Evolutionary conservation across 2,888 invertebrate species (phyloP).

Genomic region (Hipparchia semele): DNA sequence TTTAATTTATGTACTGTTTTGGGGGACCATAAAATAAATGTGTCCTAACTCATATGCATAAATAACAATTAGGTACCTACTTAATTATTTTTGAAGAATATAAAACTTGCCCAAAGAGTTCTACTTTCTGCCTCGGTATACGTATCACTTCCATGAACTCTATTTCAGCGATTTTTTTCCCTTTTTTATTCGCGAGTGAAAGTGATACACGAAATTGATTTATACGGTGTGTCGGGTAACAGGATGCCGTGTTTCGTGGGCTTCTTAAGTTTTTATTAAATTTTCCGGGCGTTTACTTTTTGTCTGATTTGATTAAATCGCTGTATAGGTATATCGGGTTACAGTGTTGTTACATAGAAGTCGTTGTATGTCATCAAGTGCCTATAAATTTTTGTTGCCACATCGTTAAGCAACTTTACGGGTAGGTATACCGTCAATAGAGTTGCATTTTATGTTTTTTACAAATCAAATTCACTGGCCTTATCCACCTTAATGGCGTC

Average conservation of each 20-base stretch:
- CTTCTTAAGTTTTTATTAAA: conserved; percentile 49
- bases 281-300: conserved; percentile 42
- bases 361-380: conserved; percentile 8
- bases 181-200: conserved; percentile 54
- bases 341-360: conserved; percentile 10
- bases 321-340: conserved; percentile 26
- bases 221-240: conserved; percentile 43
- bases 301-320: conserved; percentile 41
- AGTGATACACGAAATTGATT: conserved; percentile 57
- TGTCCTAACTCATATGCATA: too few relatives aligned
- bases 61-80: too few relatives aligned
- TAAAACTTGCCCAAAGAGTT: too few relatives aligned
- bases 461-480: neutral
- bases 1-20: too few relatives aligned
- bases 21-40: too few relatives aligned
- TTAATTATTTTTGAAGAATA: too few relatives aligned
- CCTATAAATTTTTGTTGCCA: neutral
- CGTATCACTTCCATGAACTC: conserved; percentile 36
- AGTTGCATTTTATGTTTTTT: too few relatives aligned
- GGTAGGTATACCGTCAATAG: neutral
- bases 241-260: conserved; percentile 39
- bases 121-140: neutral
- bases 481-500: too few relatives aligned
- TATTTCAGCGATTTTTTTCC: conserved; percentile 42
- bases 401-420: neutral